A percentile compares a stretch with the other conserved stretches of the same genome.
phyloP scores from a whole-genome alignment of 1,140 invertebrate species.

The Drosophila fuyamai region DNA sequence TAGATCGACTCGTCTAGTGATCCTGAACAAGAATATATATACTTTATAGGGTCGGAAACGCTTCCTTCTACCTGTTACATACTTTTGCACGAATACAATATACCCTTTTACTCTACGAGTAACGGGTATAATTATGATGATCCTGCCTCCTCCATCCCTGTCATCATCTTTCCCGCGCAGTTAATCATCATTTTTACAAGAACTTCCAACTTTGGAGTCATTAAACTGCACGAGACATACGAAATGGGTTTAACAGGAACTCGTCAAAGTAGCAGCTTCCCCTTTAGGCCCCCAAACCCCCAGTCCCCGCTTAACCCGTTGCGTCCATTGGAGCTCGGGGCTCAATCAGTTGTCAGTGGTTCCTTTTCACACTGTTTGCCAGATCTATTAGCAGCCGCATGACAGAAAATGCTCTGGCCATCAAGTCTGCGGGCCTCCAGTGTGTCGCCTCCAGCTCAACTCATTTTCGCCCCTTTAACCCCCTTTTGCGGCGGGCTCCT shows the following conservation, averaged over 20 bases:
- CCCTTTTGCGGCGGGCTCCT: constrained; percentile 17
- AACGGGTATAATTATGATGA: background rate
- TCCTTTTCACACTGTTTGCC: constrained; percentile 65
- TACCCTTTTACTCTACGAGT: too few species aligned
- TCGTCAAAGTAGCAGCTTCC: constrained; percentile 26
- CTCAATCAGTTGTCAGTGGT: constrained; percentile 29
- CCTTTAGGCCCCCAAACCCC: background rate
- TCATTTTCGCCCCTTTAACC: background rate
- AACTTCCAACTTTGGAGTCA: constrained; percentile 15
- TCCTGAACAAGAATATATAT: too few species aligned
- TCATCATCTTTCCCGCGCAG: constrained; percentile 13
- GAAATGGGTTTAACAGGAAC: constrained; percentile 55
- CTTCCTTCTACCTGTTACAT: too few species aligned
- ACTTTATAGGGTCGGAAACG: too few species aligned
- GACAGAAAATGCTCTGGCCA: constrained; percentile 53
- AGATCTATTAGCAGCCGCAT: constrained; percentile 72
- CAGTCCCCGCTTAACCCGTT: background rate
- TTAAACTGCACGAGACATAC: constrained; percentile 25
- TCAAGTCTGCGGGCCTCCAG: constrained; percentile 16
- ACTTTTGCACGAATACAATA: too few species aligned
- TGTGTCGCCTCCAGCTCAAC: background rate
- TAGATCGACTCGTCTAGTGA: too few species aligned
- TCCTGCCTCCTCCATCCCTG: background rate
- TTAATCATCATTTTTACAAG: constrained; percentile 25
- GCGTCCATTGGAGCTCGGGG: constrained; percentile 2